These are phyloP conservation scores for Limnephilus auricula DNA, from an alignment of 2,888 invertebrate species.

Conservation along the genomic window DNA sequence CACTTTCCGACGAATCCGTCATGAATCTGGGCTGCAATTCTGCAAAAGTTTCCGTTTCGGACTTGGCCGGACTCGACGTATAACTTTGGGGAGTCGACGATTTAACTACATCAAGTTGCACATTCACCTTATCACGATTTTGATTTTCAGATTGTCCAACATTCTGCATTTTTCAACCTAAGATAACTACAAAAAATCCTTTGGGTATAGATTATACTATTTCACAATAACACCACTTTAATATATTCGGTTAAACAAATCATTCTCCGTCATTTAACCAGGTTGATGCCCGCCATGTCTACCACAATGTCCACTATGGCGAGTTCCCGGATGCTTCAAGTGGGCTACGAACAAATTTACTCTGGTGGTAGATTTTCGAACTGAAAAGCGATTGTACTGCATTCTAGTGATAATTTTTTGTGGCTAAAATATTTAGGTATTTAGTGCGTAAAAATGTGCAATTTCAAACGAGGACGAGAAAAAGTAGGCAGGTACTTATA, in stretches of 20 bases:
- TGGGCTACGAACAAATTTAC: constrained; percentile 48
- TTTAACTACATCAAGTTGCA: constrained; percentile 82
- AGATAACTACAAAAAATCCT: constrained; percentile 60
- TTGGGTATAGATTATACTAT: constrained; percentile 71
- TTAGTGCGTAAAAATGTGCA: constrained; percentile 15
- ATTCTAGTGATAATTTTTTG: constrained; percentile 52
- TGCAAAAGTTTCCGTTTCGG: constrained; percentile 92
- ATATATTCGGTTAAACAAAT: constrained; percentile 79
- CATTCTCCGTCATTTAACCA: constrained; percentile 81
- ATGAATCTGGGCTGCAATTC: constrained; percentile 92
- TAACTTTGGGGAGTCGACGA: constrained; percentile 91
- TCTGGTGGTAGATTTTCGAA: constrained; percentile 50
- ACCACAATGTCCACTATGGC: constrained; percentile 83
- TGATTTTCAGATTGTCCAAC: constrained; percentile 91
- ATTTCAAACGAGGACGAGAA: constrained; percentile 29
- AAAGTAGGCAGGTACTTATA: background rate
- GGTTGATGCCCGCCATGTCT: constrained; percentile 88
- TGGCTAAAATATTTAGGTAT: constrained; percentile 48
- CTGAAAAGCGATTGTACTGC: constrained; percentile 44
- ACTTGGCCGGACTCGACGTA: constrained; percentile 89
- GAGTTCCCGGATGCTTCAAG: constrained; percentile 69
- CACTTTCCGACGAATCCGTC: constrained; percentile 96
- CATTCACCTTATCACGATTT: constrained; percentile 89
- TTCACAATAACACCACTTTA: constrained; percentile 77
- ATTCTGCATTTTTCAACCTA: constrained; percentile 94